phyloP scores from a whole-genome alignment of 2,113 vertebrate species.

The Callospermophilus lateralis region DNA sequence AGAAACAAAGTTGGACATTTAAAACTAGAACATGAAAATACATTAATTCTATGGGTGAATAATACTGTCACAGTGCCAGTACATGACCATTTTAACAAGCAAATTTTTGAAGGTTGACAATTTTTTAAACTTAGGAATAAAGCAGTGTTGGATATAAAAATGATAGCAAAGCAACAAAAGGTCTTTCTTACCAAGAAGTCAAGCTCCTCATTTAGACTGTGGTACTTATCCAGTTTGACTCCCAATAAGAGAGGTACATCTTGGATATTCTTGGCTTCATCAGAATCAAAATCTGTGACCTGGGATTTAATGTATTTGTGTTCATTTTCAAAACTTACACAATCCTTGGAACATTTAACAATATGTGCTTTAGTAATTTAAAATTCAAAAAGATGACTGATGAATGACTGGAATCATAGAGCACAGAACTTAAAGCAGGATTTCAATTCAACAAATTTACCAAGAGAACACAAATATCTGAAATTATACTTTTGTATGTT shows the following conservation, averaged over 20 bases:
- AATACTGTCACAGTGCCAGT: background rate
- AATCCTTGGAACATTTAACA: background rate
- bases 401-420: background rate
- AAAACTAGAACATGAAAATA: slow-evolving; percentile 6
- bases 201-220: slow-evolving; percentile 68
- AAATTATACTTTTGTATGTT: background rate
- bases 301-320: slow-evolving; percentile 49
- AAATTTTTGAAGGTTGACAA: background rate
- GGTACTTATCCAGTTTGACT: slow-evolving; percentile 67
- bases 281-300: slow-evolving; percentile 34
- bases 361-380: background rate
- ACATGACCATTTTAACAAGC: background rate
- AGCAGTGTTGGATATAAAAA: background rate
- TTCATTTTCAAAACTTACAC: background rate
- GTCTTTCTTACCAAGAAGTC: slow-evolving; percentile 72
- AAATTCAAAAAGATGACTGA: background rate
- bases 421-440: background rate
- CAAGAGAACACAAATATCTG: background rate
- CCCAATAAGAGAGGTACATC: slow-evolving; percentile 55
- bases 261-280: slow-evolving; percentile 47
- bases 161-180: background rate
- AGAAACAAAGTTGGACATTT: background rate
- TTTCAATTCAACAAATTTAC: background rate
- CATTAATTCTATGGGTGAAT: background rate
- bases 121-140: slow-evolving; percentile 2